phyloP scores from a whole-genome alignment of 2,797 vertebrate genomes.

The Sibirionetta formosa region DNA sequence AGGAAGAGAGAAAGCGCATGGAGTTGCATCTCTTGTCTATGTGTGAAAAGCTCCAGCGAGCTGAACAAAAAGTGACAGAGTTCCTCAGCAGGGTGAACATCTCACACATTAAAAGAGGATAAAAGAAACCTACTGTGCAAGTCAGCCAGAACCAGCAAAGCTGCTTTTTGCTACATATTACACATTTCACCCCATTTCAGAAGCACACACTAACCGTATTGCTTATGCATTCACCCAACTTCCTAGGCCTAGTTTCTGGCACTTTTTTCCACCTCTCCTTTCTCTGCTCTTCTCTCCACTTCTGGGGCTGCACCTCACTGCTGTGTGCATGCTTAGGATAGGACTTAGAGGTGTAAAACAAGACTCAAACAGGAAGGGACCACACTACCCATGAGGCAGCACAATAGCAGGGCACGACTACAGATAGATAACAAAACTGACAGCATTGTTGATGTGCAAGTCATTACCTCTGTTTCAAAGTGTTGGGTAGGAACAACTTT shows the following conservation, averaged over 20 bases:
- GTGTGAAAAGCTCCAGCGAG: background rate
- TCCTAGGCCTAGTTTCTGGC: background rate
- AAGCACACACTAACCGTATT: background rate
- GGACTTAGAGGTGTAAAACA: background rate
- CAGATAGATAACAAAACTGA: background rate
- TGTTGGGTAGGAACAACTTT: background rate
- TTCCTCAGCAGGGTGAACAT: background rate
- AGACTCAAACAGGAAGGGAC: background rate
- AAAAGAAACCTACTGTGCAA: background rate
- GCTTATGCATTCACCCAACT: background rate
- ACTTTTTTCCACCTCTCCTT: background rate
- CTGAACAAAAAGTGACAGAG: background rate
- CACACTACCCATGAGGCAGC: background rate
- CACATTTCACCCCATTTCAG: background rate
- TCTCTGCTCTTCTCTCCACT: background rate
- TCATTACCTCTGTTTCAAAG: background rate
- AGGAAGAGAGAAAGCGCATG: background rate
- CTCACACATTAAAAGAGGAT: background rate
- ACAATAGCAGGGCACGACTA: background rate
- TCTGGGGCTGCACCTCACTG: background rate
- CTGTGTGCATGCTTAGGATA: background rate
- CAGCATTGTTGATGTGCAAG: background rate
- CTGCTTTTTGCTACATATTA: background rate
- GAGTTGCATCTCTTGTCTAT: background rate
- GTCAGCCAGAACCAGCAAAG: background rate